Conservation (phyloP, 2,888 invertebrate genomes). For the Alviniconcha strummeri region DNA sequence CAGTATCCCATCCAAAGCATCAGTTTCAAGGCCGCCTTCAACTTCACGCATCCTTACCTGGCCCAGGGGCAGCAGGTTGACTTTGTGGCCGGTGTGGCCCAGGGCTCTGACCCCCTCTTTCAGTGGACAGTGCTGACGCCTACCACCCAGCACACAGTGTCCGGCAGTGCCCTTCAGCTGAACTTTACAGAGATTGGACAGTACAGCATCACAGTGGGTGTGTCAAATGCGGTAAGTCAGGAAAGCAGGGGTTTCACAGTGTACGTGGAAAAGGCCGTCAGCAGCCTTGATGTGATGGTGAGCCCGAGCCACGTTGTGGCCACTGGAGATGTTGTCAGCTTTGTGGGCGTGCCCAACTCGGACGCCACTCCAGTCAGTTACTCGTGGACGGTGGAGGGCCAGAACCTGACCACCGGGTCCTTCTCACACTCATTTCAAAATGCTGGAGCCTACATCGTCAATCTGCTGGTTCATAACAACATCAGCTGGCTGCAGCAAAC, state of each 20-base stretch:
- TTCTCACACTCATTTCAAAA: constrained; percentile 38
- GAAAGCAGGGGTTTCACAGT: constrained; percentile 37
- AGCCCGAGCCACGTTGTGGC: constrained; percentile 40
- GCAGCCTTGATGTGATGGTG: constrained; percentile 44
- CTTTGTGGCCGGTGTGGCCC: background rate
- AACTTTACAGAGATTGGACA: constrained; percentile 30
- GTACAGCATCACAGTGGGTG: constrained; percentile 28
- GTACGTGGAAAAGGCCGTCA: constrained; percentile 41
- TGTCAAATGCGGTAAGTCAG: constrained; percentile 34
- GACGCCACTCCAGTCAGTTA: constrained; percentile 47
- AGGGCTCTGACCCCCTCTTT: constrained; percentile 23
- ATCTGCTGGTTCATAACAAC: constrained; percentile 35
- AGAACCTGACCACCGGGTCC: background rate
- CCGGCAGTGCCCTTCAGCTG: constrained; percentile 3
- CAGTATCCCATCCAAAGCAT: constrained; percentile 16
- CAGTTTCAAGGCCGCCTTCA: background rate
- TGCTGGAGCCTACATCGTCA: constrained; percentile 31
- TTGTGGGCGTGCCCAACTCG: constrained; percentile 45
- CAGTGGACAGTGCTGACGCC: constrained; percentile 16
- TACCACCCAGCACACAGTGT: background rate
- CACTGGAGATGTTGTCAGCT: constrained; percentile 45
- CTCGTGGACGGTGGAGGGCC: constrained; percentile 44
- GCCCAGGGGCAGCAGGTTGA: background rate
- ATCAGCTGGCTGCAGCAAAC: constrained; percentile 24
- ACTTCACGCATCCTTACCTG: constrained; percentile 23